Evolutionary conservation across 2,113 vertebrate species (phyloP), one percentile per base, ranked within the genome.

Genomic region (Philantomba maxwellii): DNA sequence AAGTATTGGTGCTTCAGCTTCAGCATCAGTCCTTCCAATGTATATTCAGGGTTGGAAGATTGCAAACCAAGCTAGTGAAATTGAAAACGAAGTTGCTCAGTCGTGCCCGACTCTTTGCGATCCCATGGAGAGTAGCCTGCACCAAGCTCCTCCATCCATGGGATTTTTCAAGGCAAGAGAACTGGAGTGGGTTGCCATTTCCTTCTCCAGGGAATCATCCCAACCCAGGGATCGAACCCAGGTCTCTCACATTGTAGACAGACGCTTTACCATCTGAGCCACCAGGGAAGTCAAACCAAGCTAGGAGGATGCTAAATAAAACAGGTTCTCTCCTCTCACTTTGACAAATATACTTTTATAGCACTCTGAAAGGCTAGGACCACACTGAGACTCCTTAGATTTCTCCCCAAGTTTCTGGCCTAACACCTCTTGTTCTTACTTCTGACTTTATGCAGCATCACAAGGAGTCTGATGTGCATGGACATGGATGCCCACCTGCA

Each of bases 401-500:
- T 57, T 33, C 51, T 57, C 66, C 28, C 66, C 17, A 75, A 3
- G 30, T 36, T n/a, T 19, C 89, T 49, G 57, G 0, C 33, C 23
- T 28, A 28, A 21, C 23, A 80, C 3, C 25, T 21, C 1, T n/a
- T 80, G 15, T 8, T 55, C 25, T 43, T 57, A 3, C 45, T 25
- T 19, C 75, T 23, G 16, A 11, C 15, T 39, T 25, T 15, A 0
- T 2, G 39, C 6, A 36, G 26, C 2, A 33, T 26, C 51, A 9
- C 19, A 13, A 75, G 17, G 17, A 57, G 26, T 30, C 11, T 23
- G 47, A 51, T 7, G 47, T 36, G 30, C 14, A 4, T 19, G 47
- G 33, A 25, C 28, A 0, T 2, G 2, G 89, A 62, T n/a, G 5
- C 6, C 30, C 30, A 36, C 30, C 1, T 33, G 19, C 23, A 36